A percentile compares a stretch with the other conserved stretches of the same genome.
These are phyloP conservation scores for Andrena chrysosceles DNA, from an alignment of 2,888 invertebrate genomes.

Conservation along the genomic window DNA sequence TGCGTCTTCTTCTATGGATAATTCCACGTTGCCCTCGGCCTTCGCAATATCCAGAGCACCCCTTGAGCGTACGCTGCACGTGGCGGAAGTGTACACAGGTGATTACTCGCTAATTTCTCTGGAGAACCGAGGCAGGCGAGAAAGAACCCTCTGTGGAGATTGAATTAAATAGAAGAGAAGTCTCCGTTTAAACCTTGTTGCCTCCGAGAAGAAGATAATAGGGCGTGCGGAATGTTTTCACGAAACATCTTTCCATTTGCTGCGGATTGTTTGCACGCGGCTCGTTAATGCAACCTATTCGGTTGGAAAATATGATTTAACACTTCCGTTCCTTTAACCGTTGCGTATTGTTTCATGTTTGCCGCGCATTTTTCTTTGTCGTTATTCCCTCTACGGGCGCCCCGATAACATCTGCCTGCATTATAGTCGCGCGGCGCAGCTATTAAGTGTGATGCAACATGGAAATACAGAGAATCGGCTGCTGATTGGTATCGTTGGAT, in stretches of 20 bases:
- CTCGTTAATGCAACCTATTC: slow-evolving; percentile 5
- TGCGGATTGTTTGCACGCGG: background rate
- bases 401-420: background rate
- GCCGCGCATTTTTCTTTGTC: background rate
- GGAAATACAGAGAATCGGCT: background rate
- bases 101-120: slow-evolving; percentile 29
- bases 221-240: slow-evolving; percentile 5
- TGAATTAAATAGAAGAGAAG: slow-evolving; percentile 9
- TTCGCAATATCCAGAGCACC: slow-evolving; percentile 15
- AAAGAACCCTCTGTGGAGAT: slow-evolving; percentile 9
- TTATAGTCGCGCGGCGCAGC: background rate
- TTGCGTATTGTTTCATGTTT: slow-evolving; percentile 12
- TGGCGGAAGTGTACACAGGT: slow-evolving; percentile 31
- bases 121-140: background rate
- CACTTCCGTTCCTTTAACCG: slow-evolving; percentile 7
- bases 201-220: background rate
- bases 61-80: slow-evolving; percentile 1
- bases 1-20: slow-evolving; percentile 31
- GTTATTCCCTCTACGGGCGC: background rate
- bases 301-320: slow-evolving; percentile 6
- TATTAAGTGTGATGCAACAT: slow-evolving; percentile 1
- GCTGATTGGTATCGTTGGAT: background rate
- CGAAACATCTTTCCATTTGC: background rate
- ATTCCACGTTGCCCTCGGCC: slow-evolving; percentile 21
- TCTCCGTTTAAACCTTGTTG: background rate